Base-by-base conservation (phyloP, 2,113 vertebrate species). In the Pseudolaguvia tuberculata region DNA sequence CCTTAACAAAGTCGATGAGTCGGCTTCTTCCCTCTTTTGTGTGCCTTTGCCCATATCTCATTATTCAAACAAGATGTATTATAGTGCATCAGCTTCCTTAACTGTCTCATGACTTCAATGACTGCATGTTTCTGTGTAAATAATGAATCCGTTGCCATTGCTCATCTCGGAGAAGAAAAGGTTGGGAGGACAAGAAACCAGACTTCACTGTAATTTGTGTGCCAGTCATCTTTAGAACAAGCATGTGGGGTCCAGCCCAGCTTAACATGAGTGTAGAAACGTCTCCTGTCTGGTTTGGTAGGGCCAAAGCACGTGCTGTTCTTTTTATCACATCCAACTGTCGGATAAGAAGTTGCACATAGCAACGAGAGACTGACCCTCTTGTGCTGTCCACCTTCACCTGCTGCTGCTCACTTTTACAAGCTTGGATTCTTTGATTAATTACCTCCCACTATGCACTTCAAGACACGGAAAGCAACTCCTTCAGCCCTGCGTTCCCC, bases 341-440 rank as follows among this genome's bases (percentile, higher is more conserved):
- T 77, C 69, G 72, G 88, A 84, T 79, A 76, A 82, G 79, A 85
- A 84, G 89, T 91, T 90, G 88, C 91, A n/a, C n/a, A 88, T 91
- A 90, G 90, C 89, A 91, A 92, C 89, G 86, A 88, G 84, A 78
- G 77, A 83, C 88, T 89, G 88, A 90, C 87, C 84, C 79, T 84
- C 79, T 81, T 57, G 50, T 45, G 68, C 79, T 77, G 65, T 72
- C 77, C 74, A 80, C 57, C 73, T 80, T 79, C 72, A 77, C 70
- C 77, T 73, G 47, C 68, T 25, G 45, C 77, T 77, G 76, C 78
- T 81, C 77, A 80, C 74, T 74, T 77, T 58, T 76, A 55, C 66
- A 74, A 79, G 75, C 72, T 53, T 59, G 77, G 50, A 71, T 83
- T 81, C 62, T 65, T 81, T 82, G 65, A 70, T 78, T 83, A 79